Percentiles rank a stretch among this genome's conserved stretches.
phyloP scores from a whole-genome alignment of 2,113 vertebrate species.

The Ptilonorhynchus violaceus region DNA sequence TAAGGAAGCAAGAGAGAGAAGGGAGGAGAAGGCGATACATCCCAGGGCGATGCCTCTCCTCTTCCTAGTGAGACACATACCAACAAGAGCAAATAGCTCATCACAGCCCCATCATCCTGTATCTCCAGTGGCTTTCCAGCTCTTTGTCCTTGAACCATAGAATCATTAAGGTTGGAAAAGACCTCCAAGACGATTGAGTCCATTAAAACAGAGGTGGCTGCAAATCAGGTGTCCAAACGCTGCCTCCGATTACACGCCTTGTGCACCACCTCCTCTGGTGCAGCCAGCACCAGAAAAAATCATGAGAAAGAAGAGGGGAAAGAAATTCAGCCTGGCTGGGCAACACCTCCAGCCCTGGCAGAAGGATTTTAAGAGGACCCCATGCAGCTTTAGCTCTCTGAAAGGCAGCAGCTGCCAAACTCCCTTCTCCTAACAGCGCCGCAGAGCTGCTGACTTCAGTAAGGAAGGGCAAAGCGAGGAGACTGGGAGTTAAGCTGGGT shows the following conservation, averaged over 20 bases:
- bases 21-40: not conserved
- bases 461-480: not conserved
- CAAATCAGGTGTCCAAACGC: not conserved
- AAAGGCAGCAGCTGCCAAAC: not conserved
- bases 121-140: not conserved
- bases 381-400: not conserved
- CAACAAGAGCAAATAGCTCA: not conserved
- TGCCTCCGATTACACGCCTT: fast-evolving
- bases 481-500: not conserved
- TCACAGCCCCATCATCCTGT: not conserved
- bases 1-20: not conserved
- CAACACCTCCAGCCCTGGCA: not conserved
- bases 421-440: not conserved
- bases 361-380: not conserved
- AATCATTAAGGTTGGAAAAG: not conserved
- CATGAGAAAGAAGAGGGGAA: not conserved
- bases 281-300: not conserved
- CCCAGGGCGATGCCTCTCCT: not conserved
- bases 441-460: not conserved
- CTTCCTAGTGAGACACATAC: not conserved
- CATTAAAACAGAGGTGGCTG: not conserved
- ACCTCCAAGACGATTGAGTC: not conserved
- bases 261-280: fast-evolving
- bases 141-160: not conserved
- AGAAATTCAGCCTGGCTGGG: not conserved